Base-by-base conservation (phyloP, 1,140 invertebrate species). In the Cydia amplana region DNA sequence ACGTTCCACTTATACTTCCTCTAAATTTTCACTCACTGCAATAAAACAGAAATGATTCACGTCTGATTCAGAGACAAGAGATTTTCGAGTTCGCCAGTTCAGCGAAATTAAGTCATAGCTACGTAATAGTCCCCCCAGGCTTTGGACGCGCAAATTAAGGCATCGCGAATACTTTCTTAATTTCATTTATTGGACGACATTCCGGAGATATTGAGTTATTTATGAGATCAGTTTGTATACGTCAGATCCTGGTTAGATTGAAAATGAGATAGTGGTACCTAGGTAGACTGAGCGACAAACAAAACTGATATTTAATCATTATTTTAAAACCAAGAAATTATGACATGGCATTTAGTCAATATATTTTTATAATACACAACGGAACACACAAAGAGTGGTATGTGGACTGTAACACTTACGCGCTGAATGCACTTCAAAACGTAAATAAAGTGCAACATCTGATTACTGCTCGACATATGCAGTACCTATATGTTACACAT, bases 61-160 rank as follows among this genome's bases (percentile, higher is more conserved):
- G 16, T 51, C 4, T 51, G 16, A 51, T 51, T 51, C 46, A 51
- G 46, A 51, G 46, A 51, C 75, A 80, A 78, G 76, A 67, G 75
- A 70, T 60, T 80, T 80, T 79, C 23, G 75, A 73, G 77, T 77
- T 76, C 60, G 14, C 46, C 36, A 25, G 23, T 78, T 73, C 75
- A 6, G 16, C 55, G 70, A 78, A 80, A 75, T 63, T 51, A 51
- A 51, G 16, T n/a, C 46, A 51, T 6, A 51, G 16, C 46, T 51
- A n/a, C 46, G 46, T 51, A 51, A 51, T 5, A 51, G 40, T 32
- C 9, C 16, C 46, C 46, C 16, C 46, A 51, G 46, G 46, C 46
- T 51, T 51, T 51, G 14, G 46, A 16, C 16, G 16, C 2, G 46
- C 16, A 51, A 51, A 51, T 51, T n/a, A 43, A 43, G 40, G 10